These are phyloP conservation scores for Agelastica alni DNA, from an alignment of 2,888 invertebrate species.

Conservation along the genomic window DNA sequence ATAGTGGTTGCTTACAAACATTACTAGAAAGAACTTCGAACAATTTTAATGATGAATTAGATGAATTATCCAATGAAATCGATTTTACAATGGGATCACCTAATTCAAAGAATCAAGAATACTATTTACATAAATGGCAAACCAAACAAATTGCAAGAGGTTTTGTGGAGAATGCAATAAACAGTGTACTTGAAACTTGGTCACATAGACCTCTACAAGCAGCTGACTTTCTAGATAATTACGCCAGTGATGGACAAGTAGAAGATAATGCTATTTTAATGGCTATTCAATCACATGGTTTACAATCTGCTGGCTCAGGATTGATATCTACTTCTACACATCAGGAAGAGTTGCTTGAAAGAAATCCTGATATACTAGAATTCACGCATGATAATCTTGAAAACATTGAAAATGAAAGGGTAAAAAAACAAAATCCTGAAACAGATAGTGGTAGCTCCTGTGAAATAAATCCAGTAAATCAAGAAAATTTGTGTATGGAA, in stretches of 20 bases:
- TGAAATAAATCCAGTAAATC: constrained; percentile 22
- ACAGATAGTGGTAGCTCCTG: constrained; percentile 30
- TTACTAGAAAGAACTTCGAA: constrained; percentile 30
- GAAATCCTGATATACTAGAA: constrained; percentile 36
- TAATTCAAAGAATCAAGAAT: constrained; percentile 48
- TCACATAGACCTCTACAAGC: constrained; percentile 59
- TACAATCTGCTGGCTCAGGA: constrained; percentile 54
- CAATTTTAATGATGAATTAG: constrained; percentile 24
- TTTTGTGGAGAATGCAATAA: constrained; percentile 72
- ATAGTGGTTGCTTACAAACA: constrained; percentile 32
- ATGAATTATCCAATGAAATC: constrained; percentile 40
- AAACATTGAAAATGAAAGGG: constrained; percentile 44
- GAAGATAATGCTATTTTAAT: constrained; percentile 74
- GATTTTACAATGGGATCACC: constrained; percentile 50
- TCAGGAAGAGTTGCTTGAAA: constrained; percentile 14
- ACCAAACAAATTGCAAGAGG: constrained; percentile 68
- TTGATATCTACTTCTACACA: constrained; percentile 28
- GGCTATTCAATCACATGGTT: constrained; percentile 74
- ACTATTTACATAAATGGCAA: constrained; percentile 65
- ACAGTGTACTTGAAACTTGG: constrained; percentile 68
- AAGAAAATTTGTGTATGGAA: constrained; percentile 31
- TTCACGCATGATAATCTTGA: constrained; percentile 44
- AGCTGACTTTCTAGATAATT: constrained; percentile 61
- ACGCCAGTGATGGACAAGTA: constrained; percentile 63
- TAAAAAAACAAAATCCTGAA: constrained; percentile 35